Evolutionary conservation across 1,140 invertebrate species (phyloP).

Genomic region (Plectus sambesii): DNA sequence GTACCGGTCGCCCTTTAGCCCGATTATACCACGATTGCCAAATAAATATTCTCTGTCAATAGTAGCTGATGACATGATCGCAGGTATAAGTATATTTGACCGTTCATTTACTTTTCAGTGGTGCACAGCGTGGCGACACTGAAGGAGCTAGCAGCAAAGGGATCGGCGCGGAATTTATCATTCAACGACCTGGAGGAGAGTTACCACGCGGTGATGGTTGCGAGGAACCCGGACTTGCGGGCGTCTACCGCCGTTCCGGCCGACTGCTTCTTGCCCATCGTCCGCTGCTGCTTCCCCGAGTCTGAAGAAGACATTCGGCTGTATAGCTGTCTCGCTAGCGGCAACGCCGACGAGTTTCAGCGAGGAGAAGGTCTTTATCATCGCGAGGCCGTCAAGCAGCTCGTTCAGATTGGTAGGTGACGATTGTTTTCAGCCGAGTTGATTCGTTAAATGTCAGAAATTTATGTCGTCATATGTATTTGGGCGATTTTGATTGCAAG

Average conservation of each 20-base stretch:
- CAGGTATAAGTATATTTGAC: too few relatives aligned
- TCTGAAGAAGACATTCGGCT: slow-evolving; percentile 92
- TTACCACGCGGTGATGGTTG: slow-evolving; percentile 16
- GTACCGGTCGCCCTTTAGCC: too few relatives aligned
- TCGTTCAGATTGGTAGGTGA: slow-evolving; percentile 79
- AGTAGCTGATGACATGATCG: too few relatives aligned
- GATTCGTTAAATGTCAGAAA: too few relatives aligned
- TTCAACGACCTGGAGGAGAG: too few relatives aligned
- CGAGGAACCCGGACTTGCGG: slow-evolving; percentile 2
- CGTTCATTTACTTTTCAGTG: too few relatives aligned
- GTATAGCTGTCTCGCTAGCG: slow-evolving; percentile 97
- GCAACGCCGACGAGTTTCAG: slow-evolving; percentile 86
- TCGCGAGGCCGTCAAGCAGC: slow-evolving; percentile 74
- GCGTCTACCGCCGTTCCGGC: slow-evolving; percentile 75
- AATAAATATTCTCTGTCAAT: too few relatives aligned
- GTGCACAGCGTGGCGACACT: too few relatives aligned
- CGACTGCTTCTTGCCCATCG: slow-evolving; percentile 85
- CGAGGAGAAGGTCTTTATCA: slow-evolving; percentile 81
- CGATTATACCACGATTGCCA: too few relatives aligned
- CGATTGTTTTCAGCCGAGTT: not conserved
- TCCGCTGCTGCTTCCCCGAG: slow-evolving; percentile 96
- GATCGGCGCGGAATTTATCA: too few relatives aligned
- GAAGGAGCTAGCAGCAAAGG: too few relatives aligned
- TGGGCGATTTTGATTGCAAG: slow-evolving; percentile 48
- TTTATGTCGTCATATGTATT: too few relatives aligned